Conservation (phyloP, 2,113 vertebrate species). For the Psilopsiagon aymara region DNA sequence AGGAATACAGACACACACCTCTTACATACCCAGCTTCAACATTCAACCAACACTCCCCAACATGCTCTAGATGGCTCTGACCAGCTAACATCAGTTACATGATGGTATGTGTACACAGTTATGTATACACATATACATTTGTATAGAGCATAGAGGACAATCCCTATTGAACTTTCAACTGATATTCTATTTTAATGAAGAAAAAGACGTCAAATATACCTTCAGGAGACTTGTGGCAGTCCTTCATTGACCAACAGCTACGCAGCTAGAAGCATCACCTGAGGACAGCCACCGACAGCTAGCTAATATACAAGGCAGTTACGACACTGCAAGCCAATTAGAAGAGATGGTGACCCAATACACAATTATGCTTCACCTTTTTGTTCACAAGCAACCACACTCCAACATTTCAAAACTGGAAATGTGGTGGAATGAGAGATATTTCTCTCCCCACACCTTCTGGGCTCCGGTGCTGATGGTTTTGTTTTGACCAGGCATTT, state of each 20-base stretch:
- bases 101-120: background rate
- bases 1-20: background rate
- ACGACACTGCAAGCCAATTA: slow-evolving; percentile 38
- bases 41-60: background rate
- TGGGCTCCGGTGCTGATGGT: background rate
- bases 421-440: background rate
- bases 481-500: background rate
- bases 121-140: background rate
- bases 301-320: slow-evolving; percentile 33
- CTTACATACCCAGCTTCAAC: background rate
- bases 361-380: slow-evolving; percentile 22
- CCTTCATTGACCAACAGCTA: slow-evolving; percentile 20
- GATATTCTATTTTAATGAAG: background rate
- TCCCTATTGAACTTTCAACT: background rate
- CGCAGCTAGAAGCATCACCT: background rate
- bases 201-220: background rate
- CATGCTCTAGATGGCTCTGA: background rate
- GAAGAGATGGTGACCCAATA: slow-evolving; percentile 4
- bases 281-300: background rate
- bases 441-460: background rate
- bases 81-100: background rate
- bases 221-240: background rate
- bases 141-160: background rate
- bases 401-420: background rate
- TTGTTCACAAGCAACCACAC: background rate